These are phyloP conservation scores for Remorina albescens DNA, from an alignment of 2,797 vertebrate genomes.

Conservation along the genomic window DNA sequence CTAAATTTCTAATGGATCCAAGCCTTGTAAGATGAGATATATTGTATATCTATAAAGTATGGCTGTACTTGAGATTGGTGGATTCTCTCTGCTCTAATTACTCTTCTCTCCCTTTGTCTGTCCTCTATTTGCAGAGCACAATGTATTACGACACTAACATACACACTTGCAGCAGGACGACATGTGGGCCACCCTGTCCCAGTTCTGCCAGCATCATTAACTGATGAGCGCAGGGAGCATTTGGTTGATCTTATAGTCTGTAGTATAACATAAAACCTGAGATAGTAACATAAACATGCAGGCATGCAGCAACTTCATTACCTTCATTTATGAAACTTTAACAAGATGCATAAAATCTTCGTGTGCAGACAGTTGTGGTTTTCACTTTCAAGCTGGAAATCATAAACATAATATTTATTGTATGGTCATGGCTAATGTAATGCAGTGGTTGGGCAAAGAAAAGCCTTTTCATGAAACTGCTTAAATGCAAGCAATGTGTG, in stretches of 20 bases:
- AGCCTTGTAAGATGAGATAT: conserved; percentile 12
- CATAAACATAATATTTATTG: conserved; percentile 25
- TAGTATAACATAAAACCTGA: conserved; percentile 3
- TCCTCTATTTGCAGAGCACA: conserved; percentile 31
- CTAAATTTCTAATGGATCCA: conserved; percentile 17
- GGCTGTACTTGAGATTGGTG: not conserved
- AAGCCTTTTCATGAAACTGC: conserved; percentile 32
- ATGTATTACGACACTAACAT: not conserved
- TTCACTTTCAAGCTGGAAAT: conserved; percentile 12
- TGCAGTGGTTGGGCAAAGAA: conserved; percentile 18
- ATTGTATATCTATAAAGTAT: conserved; percentile 13
- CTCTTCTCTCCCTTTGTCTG: conserved; percentile 6
- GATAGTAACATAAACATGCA: not conserved
- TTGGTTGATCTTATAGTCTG: conserved; percentile 11
- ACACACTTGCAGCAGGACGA: conserved; percentile 9
- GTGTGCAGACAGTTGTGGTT: not conserved
- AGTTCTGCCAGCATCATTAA: conserved; percentile 43
- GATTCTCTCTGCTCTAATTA: conserved; percentile 21
- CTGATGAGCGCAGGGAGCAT: conserved; percentile 25
- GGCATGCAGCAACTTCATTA: not conserved
- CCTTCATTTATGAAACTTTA: conserved; percentile 6
- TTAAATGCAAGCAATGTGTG: conserved; percentile 19
- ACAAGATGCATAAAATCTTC: conserved; percentile 9
- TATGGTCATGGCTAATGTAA: conserved; percentile 20
- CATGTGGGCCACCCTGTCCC: conserved; percentile 41